Evolutionary conservation across 2,888 invertebrate genomes (phyloP).

Genomic region (Papilio protenor): DNA sequence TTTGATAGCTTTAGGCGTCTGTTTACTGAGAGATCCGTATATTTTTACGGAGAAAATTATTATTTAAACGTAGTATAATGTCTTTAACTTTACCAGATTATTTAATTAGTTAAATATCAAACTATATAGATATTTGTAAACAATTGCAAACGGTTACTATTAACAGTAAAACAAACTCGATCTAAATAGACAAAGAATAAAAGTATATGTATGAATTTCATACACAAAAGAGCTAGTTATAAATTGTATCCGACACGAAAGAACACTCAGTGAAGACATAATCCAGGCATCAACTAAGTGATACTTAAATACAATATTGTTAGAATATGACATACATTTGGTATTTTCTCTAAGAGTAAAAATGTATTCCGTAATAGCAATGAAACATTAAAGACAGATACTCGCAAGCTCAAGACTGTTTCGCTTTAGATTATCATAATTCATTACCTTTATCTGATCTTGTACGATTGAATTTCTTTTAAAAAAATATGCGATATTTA

Average conservation of each 20-base stretch:
- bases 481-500: neutral
- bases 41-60: too few relatives aligned
- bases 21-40: neutral
- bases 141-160: too few relatives aligned
- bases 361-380: slow-evolving; percentile 7
- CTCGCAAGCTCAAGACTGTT: neutral
- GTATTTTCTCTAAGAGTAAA: slow-evolving; percentile 18
- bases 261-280: slow-evolving; percentile 16
- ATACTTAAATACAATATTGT: slow-evolving; percentile 23
- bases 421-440: neutral
- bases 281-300: slow-evolving; percentile 29
- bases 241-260: neutral
- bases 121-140: too few relatives aligned
- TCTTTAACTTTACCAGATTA: too few relatives aligned
- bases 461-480: neutral
- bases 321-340: slow-evolving; percentile 3
- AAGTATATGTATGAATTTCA: too few relatives aligned
- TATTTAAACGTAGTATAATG: too few relatives aligned
- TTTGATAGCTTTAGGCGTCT: slow-evolving; percentile 27
- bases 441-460: neutral
- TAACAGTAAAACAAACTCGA: too few relatives aligned
- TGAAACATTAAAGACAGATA: neutral
- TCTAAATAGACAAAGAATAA: too few relatives aligned
- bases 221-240: too few relatives aligned
- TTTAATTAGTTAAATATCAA: too few relatives aligned